Conservation (phyloP, 2,797 vertebrate species). For the Diplodus sargus region DNA sequence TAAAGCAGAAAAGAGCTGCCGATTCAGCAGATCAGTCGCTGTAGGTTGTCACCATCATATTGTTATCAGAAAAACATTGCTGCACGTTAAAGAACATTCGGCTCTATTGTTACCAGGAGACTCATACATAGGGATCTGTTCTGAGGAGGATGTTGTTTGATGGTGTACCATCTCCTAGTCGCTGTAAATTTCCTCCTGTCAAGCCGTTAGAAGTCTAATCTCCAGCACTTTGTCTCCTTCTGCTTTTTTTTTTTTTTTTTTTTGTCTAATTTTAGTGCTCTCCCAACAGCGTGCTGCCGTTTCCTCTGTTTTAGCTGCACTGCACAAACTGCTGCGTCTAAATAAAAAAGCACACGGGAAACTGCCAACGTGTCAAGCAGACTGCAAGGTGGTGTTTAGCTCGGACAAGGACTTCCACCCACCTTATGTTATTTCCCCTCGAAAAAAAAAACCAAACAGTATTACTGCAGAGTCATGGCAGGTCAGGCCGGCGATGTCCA, state of each 20-base stretch:
- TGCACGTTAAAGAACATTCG: background rate
- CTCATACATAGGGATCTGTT: background rate
- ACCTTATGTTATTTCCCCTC: constrained; percentile 58
- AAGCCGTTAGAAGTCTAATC: constrained; percentile 39
- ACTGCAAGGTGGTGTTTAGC: constrained; percentile 67
- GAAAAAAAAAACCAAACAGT: constrained; percentile 30
- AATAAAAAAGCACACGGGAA: constrained; percentile 56
- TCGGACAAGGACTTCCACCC: constrained; percentile 66
- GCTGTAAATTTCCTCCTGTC: constrained; percentile 30
- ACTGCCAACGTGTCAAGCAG: constrained; percentile 58
- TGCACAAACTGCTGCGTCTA: constrained; percentile 66
- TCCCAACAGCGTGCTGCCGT: constrained; percentile 50
- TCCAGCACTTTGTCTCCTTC: constrained; percentile 20
- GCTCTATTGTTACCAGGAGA: background rate
- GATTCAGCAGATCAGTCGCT: background rate
- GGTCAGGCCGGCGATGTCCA: constrained; percentile 55
- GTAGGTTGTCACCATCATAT: no score
- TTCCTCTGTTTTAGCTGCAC: constrained; percentile 42
- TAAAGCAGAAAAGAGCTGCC: background rate
- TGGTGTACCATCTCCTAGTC: background rate
- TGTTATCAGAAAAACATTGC: background rate
- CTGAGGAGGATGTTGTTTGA: background rate
- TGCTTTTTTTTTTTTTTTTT: constrained; percentile 15
- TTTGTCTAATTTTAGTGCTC: constrained; percentile 51
- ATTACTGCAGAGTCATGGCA: constrained; percentile 53